Evolutionary conservation across 1,140 invertebrate genomes (phyloP), one percentile per base, ranked within the genome.

Genomic region (Ceratosolen solmsi): DNA sequence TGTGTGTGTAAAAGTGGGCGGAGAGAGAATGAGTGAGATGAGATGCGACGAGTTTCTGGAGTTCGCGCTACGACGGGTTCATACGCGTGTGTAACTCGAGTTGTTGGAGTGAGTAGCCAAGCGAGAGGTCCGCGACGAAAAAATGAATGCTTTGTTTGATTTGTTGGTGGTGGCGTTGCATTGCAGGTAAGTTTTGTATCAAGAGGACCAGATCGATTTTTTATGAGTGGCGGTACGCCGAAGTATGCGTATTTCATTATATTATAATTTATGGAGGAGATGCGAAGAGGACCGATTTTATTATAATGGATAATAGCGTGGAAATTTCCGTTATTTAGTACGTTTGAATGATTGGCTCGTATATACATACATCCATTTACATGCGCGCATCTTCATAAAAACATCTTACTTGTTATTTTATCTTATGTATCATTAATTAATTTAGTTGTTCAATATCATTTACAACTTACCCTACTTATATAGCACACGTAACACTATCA

Each of bases 1-100:
- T n/a, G n/a, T n/a, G n/a, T n/a, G n/a, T n/a, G n/a, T n/a, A n/a
- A n/a, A n/a, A n/a, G n/a, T n/a, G n/a, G n/a, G n/a, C n/a, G 36
- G n/a, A 51, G 38, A 41, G 27, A 1, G 15, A 30, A 33, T 11
- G 33, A 68, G 54, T 25, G 27, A 38, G 76, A 65, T 36, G 46
- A 30, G 65, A 70, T 15, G 65, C 65, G 73, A 70, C 77, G 77
- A 25, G 76, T 30, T 33, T 41, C 17, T 7, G 17, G 63, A 17
- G 41, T 56, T 46, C 36, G 76, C 27, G 60, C 76, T 13, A 49
- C 46, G 30, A 41, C 20, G 56, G 54, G 20, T 30, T 60, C 58
- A 46, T 51, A 25, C 70, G 15, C 25, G 78, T 58, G 71, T 46
- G 79, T 80, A 74, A 80, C 71, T 65, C 56, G 79, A 80, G 71